These are phyloP conservation scores for Achroia grisella DNA, from an alignment of 1,140 invertebrate genomes.

Conservation along the genomic window DNA sequence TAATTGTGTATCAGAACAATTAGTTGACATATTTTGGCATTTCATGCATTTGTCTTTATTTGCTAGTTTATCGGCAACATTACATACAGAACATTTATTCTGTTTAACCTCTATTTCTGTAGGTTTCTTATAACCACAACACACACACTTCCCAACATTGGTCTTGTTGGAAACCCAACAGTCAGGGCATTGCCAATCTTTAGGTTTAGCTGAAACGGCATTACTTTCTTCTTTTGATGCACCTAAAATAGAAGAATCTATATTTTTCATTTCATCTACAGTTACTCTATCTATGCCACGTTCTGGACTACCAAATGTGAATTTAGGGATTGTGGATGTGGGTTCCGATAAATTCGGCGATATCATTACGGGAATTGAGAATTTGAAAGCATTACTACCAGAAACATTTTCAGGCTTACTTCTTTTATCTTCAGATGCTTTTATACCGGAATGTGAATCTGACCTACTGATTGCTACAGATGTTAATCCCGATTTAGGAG, in stretches of 20 bases:
- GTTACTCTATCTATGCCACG: slow-evolving; percentile 15
- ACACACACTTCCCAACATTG: slow-evolving; percentile 75
- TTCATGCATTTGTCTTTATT: slow-evolving; percentile 17
- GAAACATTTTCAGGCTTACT: slow-evolving; percentile 14
- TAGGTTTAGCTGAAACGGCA: slow-evolving; percentile 17
- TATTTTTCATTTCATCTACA: slow-evolving; percentile 11
- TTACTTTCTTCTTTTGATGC: slow-evolving; percentile 14
- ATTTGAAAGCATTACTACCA: slow-evolving; percentile 23
- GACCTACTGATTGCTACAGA: neutral
- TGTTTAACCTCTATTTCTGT: neutral
- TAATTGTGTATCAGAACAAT: neutral
- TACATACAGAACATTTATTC: slow-evolving; percentile 19
- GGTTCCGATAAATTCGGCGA: slow-evolving; percentile 14
- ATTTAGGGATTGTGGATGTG: slow-evolving; percentile 16
- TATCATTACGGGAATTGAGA: slow-evolving; percentile 35
- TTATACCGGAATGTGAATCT: neutral
- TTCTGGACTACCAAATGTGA: slow-evolving; percentile 33
- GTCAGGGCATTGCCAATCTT: slow-evolving; percentile 73
- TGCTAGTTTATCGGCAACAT: slow-evolving; percentile 9
- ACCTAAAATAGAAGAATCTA: slow-evolving; percentile 13
- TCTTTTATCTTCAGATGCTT: neutral
- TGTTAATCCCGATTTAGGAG: slow-evolving; percentile 8
- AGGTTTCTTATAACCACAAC: slow-evolving; percentile 72
- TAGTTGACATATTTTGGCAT: slow-evolving; percentile 16
- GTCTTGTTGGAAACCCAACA: slow-evolving; percentile 80